These are phyloP conservation scores for Brevipalpus yothersi DNA, from an alignment of 1,140 invertebrate genomes.

Conservation along the genomic window DNA sequence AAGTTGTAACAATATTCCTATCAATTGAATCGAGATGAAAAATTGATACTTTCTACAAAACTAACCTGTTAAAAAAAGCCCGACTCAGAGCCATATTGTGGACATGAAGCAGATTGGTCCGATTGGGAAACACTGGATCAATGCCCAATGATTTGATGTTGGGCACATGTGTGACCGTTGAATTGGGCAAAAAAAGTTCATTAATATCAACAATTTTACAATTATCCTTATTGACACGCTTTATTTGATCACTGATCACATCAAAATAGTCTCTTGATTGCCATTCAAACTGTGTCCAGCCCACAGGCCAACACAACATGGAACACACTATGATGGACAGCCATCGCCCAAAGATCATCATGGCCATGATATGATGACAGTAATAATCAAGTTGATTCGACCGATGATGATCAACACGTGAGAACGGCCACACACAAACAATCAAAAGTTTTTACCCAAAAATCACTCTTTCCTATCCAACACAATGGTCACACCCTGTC, in stretches of 20 bases:
- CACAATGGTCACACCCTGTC: no score
- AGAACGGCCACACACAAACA: no score
- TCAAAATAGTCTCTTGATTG: conserved; percentile 63
- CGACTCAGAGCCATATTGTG: conserved; percentile 85
- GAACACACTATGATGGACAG: no score
- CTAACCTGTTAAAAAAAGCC: conserved; percentile 58
- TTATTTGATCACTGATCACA: conserved; percentile 49
- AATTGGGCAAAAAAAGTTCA: conserved; percentile 54
- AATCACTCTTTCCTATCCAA: no score
- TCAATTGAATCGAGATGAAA: no score
- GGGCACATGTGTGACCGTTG: conserved; percentile 65
- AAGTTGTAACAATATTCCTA: no score
- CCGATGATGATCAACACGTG: no score
- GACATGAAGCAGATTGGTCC: conserved; percentile 68
- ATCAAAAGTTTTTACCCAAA: no score
- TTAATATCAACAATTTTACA: conserved; percentile 60
- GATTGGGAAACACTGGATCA: conserved; percentile 80
- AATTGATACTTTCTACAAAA: not conserved
- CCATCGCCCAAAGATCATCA: no score
- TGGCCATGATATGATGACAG: no score
- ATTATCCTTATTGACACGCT: conserved; percentile 50
- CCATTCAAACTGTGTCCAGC: conserved; percentile 54
- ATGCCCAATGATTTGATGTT: conserved; percentile 85
- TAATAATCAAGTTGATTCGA: no score
- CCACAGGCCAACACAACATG: not conserved